Conservation (phyloP, 2,888 invertebrate species). For the Agrochola lota region DNA sequence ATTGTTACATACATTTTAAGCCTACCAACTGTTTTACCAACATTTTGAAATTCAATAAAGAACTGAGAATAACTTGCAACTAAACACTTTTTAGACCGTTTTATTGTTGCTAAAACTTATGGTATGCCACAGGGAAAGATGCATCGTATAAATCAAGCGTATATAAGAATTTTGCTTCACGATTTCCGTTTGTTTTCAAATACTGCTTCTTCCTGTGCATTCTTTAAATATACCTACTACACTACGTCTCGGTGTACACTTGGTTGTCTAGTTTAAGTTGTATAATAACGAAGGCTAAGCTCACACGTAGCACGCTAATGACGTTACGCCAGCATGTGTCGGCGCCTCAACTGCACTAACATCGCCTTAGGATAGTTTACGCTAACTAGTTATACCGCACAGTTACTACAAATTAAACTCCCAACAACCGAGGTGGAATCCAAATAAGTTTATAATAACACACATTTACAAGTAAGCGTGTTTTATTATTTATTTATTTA, state of each 20-base stretch:
- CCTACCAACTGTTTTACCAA: too few relatives aligned
- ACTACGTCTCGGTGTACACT: background rate
- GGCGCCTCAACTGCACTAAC: constrained; percentile 38
- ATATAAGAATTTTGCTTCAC: background rate
- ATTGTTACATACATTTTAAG: too few relatives aligned
- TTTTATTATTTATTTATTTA: background rate
- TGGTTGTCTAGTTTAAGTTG: background rate
- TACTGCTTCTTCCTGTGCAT: background rate
- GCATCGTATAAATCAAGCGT: background rate
- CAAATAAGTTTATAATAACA: constrained; percentile 19
- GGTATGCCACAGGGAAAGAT: background rate
- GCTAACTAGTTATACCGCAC: constrained; percentile 46
- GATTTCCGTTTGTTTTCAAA: background rate
- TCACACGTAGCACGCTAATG: constrained; percentile 34
- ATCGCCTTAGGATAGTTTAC: constrained; percentile 47
- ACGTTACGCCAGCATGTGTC: constrained; percentile 40
- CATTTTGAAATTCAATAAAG: too few relatives aligned
- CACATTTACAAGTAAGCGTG: constrained; percentile 20
- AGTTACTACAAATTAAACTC: constrained; percentile 38
- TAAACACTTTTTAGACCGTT: background rate
- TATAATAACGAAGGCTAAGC: constrained; percentile 17
- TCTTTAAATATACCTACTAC: background rate
- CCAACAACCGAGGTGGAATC: constrained; percentile 15
- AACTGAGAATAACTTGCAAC: background rate
- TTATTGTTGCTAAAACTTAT: too few relatives aligned